These are phyloP conservation scores for Caranx ignobilis DNA, from an alignment of 2,113 vertebrate species.

Conservation along the genomic window DNA sequence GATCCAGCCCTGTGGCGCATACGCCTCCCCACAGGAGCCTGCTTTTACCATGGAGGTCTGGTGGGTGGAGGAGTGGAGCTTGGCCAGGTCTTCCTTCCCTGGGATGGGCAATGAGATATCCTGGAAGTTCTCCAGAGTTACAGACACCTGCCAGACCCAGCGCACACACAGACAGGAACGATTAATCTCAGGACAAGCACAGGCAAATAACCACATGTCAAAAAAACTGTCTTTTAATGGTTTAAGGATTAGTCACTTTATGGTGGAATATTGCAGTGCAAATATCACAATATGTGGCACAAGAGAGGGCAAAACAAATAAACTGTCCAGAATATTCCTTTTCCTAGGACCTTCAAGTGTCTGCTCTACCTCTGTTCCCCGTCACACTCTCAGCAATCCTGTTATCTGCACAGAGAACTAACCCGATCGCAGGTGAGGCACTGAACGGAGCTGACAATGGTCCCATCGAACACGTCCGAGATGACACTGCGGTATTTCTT, in stretches of 20 bases:
- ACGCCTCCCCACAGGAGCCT: slow-evolving; percentile 96
- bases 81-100: slow-evolving; percentile 98
- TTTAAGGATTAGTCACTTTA: not conserved
- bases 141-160: slow-evolving; percentile 87
- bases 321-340: not conserved
- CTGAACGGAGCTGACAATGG: slow-evolving; percentile 97
- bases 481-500: slow-evolving; percentile 96
- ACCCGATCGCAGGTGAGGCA: slow-evolving; percentile 98
- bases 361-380: not conserved
- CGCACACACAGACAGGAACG: slow-evolving; percentile 19
- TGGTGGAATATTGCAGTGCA: not conserved
- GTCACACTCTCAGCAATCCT: not conserved
- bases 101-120: slow-evolving; percentile 98
- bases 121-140: slow-evolving; percentile 98
- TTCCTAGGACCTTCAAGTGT: not conserved
- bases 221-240: not conserved
- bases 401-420: slow-evolving; percentile 35
- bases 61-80: slow-evolving; percentile 95
- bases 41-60: slow-evolving; percentile 95
- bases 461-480: slow-evolving; percentile 97
- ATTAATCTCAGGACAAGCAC: not conserved
- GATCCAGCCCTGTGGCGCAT: slow-evolving; percentile 97
- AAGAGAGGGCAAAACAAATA: not conserved
- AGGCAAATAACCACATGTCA: not conserved
- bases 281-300: not conserved